Base-by-base conservation (phyloP, 2,888 invertebrate species). In the Bembecia ichneumoniformis region DNA sequence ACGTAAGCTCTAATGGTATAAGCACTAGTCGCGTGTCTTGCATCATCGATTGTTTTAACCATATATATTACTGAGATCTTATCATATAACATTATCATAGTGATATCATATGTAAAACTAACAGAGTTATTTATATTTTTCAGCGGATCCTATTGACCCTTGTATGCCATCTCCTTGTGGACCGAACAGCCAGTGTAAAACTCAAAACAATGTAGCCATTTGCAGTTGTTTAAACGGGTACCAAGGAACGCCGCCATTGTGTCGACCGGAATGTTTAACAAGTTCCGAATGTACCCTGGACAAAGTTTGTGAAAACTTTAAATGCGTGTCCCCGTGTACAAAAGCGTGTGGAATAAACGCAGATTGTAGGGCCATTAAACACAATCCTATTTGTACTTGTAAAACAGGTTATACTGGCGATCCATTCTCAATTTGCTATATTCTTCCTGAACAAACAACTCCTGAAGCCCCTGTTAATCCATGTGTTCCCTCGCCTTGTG, bases 91-190 rank as follows among this genome's bases (percentile, higher is more conserved):
- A 5, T 28, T 7, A 9, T 28, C 9, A 28, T 9, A 28, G 28
- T 28, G 28, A 9, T 7, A 28, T 28, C 28, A 28, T 28, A 28
- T 28, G 28, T 28, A 28, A 9, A 5, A 9, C 9, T 28, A 28
- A 28, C 9, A 28, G 28, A 5, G 5, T 7, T 28, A 28, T 28
- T 28, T 28, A 28, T 28, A 28, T 7, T 28, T 80, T 77, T 11
- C 67, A 86, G 84, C 58, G 49, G 77, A 80, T 56, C 64, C 66
- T 51, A 59, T 58, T 10, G 81, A 84, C 40, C 83, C 89, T 1
- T 91, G 90, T 66, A 78, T 90, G 58, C 95, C 95, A 46, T 91
- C 93, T 34, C 94, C 94, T 3, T 95, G 95, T 71, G 95, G 95
- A 34, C 90, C 94, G 11, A 93, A 94, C 70, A 90, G 90, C 52